Evolutionary conservation across 2,888 invertebrate species (phyloP), one percentile per base, ranked within the genome.

Genomic region (Drosophila helvetica): DNA sequence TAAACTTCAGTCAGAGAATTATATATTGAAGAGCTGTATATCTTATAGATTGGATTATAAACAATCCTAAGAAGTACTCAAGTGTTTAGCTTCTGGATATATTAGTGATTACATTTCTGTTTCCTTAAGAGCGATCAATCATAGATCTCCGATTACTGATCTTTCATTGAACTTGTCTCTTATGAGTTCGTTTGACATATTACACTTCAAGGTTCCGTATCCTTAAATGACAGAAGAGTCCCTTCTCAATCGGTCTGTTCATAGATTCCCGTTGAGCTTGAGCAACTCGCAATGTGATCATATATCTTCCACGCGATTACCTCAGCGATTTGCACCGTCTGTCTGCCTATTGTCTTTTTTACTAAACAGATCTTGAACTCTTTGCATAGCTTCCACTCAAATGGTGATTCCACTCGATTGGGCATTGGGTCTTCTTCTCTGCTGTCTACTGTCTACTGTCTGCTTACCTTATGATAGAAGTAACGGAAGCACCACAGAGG

Each of bases 381-480:
- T 66, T 55, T 66, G 65, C 66, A 66, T 65, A 66, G 65, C 65
- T 66, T 66, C 55, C 43, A 66, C 50, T 66, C 54, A 25, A 54
- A 33, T 10, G 22, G 15, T 17, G 25, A 38, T 38, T 46, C 46
- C 61, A 50, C 12, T 27, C 15, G 18, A 18, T 30, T 47, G 38
- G 38, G 38, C 15, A 38, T 38, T 15, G 38, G 6, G 38, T 1
- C 6, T 22, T 22, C n/a, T n/a, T n/a, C n/a, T 3, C 2, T 15
- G 33, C 10, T 10, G 30, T 33, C 5, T 38, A 12, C 15, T 15
- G 15, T 7, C 38, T 7, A 8, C 91, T n/a, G n/a, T n/a, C n/a
- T n/a, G n/a, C n/a, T 80, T 77, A 92, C 92, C 84, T 92, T 88
- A 79, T 92, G 90, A 79, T 94, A 94, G 80, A 77, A 88, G 71